A percentile compares a stretch with the other conserved stretches of the same genome.
phyloP scores from a whole-genome alignment of 1,140 invertebrate species.

The Diploscapter pachys region DNA sequence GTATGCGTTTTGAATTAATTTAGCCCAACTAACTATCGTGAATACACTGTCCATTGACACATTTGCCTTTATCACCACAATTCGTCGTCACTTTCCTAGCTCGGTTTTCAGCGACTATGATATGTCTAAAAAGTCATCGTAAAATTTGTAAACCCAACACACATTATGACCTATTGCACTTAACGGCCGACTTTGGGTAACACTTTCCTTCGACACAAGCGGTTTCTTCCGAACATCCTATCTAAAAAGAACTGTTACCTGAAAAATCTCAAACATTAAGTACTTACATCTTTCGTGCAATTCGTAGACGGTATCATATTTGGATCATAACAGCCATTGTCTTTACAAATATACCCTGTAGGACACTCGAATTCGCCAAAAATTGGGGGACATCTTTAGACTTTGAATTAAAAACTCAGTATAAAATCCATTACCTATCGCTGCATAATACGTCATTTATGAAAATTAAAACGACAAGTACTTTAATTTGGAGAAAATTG shows the following conservation, averaged over 20 bases:
- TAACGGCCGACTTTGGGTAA: slow-evolving; percentile 42
- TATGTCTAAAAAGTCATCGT: slow-evolving; percentile 33
- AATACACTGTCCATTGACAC: slow-evolving; percentile 48
- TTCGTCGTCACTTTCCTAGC: slow-evolving; percentile 45
- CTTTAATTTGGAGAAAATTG: no score
- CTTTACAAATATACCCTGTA: slow-evolving; percentile 40
- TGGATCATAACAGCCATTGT: slow-evolving; percentile 42
- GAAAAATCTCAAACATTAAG: background rate
- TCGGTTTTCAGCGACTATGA: slow-evolving; percentile 46
- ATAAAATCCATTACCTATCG: no score
- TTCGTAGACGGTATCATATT: slow-evolving; percentile 17
- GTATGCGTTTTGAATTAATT: background rate
- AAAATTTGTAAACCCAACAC: slow-evolving; percentile 13
- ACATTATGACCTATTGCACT: slow-evolving; percentile 43
- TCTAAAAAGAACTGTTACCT: slow-evolving; percentile 26
- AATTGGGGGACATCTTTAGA: slow-evolving; percentile 41
- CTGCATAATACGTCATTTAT: no score
- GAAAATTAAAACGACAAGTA: no score
- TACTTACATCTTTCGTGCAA: slow-evolving; percentile 13
- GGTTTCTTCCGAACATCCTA: slow-evolving; percentile 44
- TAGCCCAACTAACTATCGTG: slow-evolving; percentile 45
- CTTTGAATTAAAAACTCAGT: no score
- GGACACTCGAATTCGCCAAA: slow-evolving; percentile 56
- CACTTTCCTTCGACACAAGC: slow-evolving; percentile 47
- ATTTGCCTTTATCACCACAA: slow-evolving; percentile 50